These are phyloP conservation scores for Scyliorhinus canicula DNA, from an alignment of 2,797 vertebrate genomes.

Conservation along the genomic window DNA sequence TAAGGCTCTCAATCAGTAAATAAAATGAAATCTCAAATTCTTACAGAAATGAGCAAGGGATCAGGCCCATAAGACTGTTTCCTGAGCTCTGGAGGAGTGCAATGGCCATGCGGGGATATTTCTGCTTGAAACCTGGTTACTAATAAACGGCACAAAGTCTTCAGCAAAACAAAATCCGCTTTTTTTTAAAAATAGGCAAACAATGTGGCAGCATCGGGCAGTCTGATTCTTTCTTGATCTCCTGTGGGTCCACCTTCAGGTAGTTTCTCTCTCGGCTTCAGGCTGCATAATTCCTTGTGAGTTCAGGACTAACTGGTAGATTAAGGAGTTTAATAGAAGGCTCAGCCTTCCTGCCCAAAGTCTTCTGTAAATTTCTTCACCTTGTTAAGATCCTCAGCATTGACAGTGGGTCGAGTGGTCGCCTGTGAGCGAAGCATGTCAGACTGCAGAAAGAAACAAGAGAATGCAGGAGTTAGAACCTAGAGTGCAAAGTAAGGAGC, in stretches of 20 bases:
- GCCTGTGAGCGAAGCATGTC: conserved; percentile 92
- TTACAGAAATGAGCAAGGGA: neutral
- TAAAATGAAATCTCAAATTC: conserved; percentile 13
- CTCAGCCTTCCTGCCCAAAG: conserved; percentile 92
- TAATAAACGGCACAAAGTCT: neutral
- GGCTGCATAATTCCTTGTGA: conserved; percentile 40
- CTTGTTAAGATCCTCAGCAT: conserved; percentile 83
- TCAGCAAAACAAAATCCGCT: conserved; percentile 32
- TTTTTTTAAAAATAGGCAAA: neutral
- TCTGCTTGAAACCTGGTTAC: conserved; percentile 17
- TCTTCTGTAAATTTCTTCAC: conserved; percentile 97
- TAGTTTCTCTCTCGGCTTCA: conserved; percentile 32
- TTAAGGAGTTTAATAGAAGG: neutral
- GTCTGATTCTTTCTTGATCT: neutral
- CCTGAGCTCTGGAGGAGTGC: neutral
- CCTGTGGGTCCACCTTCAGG: neutral
- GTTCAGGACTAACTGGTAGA: neutral
- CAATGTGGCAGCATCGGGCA: neutral
- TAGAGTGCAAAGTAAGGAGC: neutral
- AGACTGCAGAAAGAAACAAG: conserved; percentile 58
- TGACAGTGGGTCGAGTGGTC: conserved; percentile 90
- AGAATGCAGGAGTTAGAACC: neutral
- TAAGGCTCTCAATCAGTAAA: conserved; percentile 36
- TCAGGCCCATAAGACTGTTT: neutral
- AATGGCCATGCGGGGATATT: neutral